These are phyloP conservation scores for Prunella fulvescens DNA, from an alignment of 2,113 vertebrate genomes.

Conservation along the genomic window DNA sequence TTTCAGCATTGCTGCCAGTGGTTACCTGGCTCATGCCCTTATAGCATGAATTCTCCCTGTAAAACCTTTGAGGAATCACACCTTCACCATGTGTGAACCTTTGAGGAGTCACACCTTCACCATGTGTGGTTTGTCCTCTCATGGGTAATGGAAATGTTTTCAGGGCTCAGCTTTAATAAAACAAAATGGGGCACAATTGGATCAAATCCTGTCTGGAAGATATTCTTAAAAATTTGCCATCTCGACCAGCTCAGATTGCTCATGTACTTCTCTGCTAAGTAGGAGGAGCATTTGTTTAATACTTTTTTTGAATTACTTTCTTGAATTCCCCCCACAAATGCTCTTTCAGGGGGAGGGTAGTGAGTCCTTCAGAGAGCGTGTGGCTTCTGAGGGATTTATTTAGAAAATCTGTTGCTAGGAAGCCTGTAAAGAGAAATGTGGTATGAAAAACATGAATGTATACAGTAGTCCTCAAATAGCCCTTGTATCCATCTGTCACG, in stretches of 20 bases:
- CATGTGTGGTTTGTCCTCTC: background rate
- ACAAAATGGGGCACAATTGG: background rate
- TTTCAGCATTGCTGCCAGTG: background rate
- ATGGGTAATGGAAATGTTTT: background rate
- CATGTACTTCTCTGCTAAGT: background rate
- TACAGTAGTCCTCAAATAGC: slow-evolving; percentile 13
- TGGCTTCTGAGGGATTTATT: background rate
- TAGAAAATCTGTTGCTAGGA: slow-evolving; percentile 48
- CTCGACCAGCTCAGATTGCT: background rate
- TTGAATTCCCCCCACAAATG: background rate
- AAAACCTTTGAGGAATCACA: background rate
- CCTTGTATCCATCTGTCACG: slow-evolving; percentile 15
- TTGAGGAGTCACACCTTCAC: background rate
- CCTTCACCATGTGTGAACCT: background rate
- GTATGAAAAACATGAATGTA: background rate
- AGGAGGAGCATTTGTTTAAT: background rate
- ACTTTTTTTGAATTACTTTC: background rate
- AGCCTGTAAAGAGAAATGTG: background rate
- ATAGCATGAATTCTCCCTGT: background rate
- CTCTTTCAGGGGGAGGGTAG: background rate
- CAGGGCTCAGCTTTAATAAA: background rate
- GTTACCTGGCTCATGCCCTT: background rate
- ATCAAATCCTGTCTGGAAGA: background rate
- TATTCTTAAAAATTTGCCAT: background rate
- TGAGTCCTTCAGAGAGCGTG: background rate